Evolutionary conservation across 2,888 invertebrate genomes (phyloP), one percentile per base, ranked within the genome.

Genomic region (Stratiomys singularior): DNA sequence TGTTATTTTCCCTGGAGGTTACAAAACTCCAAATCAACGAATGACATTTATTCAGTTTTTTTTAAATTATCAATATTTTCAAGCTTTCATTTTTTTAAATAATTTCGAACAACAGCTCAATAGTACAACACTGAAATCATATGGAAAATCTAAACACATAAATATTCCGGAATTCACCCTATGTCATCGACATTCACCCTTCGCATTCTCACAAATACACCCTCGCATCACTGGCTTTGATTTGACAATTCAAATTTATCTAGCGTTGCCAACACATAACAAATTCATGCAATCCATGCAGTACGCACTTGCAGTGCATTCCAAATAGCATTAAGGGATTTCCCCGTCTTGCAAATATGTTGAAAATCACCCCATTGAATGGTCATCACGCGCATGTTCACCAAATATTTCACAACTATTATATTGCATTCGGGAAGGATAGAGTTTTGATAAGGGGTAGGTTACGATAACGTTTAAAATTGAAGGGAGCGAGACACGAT

Each of bases 381-480:
- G 25, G 58, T 60, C 23, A 60, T 11, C n/a, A n/a, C n/a, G 58
- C 58, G 58, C 58, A 60, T 60, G 58, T 60, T 60, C 58, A 60
- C 58, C 58, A 60, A 9, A 9, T 25, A 60, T 23, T 21, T 37
- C 58, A 60, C 25, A 25, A 25, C 58, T 4, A 60, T 37, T 21
- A 4, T 60, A 23, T 18, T 25, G 18, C 58, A 25, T 60, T 25
- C 9, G 13, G 23, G 11, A 18, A 60, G 13, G 21, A 11, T 37
- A 2, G 27, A 37, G 18, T 66, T 37, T 9, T 66, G 66, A 66
- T 66, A 66, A 66, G 66, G 63, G 66, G 66, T 66, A n/a, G 66
- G n/a, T 30, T 15, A 1, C 30, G 66, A 66, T 66, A 66, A 21
- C 66, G 21, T 18, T 28, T 37, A 2, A 4, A 60, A 3, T 60